phyloP scores from a whole-genome alignment of 2,113 vertebrate species.

The Hymenochirus boettgeri region DNA sequence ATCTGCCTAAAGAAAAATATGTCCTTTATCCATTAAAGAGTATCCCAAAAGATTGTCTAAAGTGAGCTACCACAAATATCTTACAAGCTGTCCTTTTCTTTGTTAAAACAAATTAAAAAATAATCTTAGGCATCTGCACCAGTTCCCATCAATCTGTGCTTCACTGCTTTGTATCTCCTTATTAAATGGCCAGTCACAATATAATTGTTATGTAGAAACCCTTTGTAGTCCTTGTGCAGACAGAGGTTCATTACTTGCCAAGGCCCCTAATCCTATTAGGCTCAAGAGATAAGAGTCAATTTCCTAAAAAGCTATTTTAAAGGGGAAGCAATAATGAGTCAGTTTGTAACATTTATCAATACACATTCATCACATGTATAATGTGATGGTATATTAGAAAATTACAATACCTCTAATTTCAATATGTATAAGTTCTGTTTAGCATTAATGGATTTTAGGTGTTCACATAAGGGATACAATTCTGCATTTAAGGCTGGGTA shows the following conservation, averaged over 20 bases:
- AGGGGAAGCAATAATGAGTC: too few species aligned
- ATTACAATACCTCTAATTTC: too few species aligned
- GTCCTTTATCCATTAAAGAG: not conserved
- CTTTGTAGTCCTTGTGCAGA: conserved; percentile 18
- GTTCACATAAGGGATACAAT: too few species aligned
- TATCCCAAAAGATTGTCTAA: not conserved
- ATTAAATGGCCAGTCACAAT: not conserved
- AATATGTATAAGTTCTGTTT: too few species aligned
- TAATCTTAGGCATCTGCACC: conserved; percentile 9
- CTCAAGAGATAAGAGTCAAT: conserved; percentile 28
- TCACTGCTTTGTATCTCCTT: not conserved
- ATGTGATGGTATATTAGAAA: too few species aligned
- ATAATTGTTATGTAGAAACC: not conserved
- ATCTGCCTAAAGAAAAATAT: not conserved
- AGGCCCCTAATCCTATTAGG: conserved; percentile 28
- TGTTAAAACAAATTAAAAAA: conserved; percentile 3
- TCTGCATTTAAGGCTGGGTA: too few species aligned
- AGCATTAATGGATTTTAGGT: too few species aligned
- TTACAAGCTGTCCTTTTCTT: not conserved
- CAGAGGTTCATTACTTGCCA: conserved; percentile 11
- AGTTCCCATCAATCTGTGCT: conserved; percentile 21
- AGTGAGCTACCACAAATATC: not conserved
- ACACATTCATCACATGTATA: too few species aligned
- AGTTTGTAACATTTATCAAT: too few species aligned
- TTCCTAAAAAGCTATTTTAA: conserved; percentile 16